Evolutionary conservation across 1,140 invertebrate genomes (phyloP).

Genomic region (Bactericera cockerelli): DNA sequence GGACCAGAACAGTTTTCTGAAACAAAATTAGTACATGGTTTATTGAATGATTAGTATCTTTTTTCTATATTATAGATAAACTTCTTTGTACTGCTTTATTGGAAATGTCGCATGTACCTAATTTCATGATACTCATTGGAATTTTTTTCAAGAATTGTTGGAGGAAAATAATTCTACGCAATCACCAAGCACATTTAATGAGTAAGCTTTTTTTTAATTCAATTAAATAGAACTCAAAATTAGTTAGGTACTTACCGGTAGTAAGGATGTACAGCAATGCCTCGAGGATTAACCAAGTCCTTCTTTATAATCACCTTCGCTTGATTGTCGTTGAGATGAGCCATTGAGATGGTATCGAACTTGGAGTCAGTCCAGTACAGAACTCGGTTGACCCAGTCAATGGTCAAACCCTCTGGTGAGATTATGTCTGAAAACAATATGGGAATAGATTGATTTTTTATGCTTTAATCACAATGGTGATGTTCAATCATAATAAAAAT

Average conservation of each 20-base stretch:
- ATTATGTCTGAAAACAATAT: slow-evolving; percentile 50
- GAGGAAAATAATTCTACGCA: no score
- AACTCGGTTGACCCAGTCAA: slow-evolving; percentile 83
- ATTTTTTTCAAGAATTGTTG: no score
- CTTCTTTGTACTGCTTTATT: no score
- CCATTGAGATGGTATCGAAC: slow-evolving; percentile 77
- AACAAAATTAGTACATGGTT: slow-evolving; percentile 12
- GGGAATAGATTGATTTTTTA: no score
- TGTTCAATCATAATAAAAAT: slow-evolving; percentile 13
- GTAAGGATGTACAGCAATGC: slow-evolving; percentile 83
- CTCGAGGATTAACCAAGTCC: slow-evolving; percentile 75
- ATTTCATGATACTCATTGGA: no score
- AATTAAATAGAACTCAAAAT: no score
- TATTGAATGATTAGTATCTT: no score
- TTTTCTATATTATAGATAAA: neutral
- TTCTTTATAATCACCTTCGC: slow-evolving; percentile 59
- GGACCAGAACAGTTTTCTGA: slow-evolving; percentile 88
- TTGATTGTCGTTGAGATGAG: slow-evolving; percentile 61
- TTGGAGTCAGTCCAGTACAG: slow-evolving; percentile 94
- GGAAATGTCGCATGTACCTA: no score
- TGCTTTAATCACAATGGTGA: no score
- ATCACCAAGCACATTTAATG: no score
- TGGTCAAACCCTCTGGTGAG: slow-evolving; percentile 80
- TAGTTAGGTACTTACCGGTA: slow-evolving; percentile 66
- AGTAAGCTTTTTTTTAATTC: no score